A percentile compares a stretch with the other conserved stretches of the same genome.
Evolutionary conservation across 2,888 invertebrate species (phyloP).

Genomic region (Caenorhabditis zanzibari): DNA sequence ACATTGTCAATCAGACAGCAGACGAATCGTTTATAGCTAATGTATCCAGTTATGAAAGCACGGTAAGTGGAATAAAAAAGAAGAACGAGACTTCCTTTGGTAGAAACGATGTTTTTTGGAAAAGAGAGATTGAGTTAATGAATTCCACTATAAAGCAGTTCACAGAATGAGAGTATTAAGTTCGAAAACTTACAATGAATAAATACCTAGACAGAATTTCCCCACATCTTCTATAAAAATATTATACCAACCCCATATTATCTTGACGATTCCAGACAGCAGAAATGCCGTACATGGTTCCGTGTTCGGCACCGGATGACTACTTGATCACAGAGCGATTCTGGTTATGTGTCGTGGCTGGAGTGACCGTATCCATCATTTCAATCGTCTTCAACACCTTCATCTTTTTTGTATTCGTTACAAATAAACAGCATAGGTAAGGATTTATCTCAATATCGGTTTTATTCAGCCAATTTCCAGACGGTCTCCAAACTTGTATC

Average conservation of each 20-base stretch:
- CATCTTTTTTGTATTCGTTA: slow-evolving; percentile 72
- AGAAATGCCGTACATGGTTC: slow-evolving; percentile 10
- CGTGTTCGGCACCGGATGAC: slow-evolving; percentile 57
- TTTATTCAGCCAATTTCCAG: slow-evolving; percentile 44
- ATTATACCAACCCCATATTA: no score
- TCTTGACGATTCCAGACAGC: slow-evolving; percentile 21
- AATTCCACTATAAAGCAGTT: background rate
- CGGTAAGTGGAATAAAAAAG: slow-evolving; percentile 15
- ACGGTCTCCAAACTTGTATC: slow-evolving; percentile 74
- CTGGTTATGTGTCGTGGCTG: slow-evolving; percentile 67
- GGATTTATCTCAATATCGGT: background rate
- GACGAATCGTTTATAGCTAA: slow-evolving; percentile 11
- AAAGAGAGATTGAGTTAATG: background rate
- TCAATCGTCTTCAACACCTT: slow-evolving; percentile 74
- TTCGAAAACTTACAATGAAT: background rate
- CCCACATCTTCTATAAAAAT: no score
- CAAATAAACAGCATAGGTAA: slow-evolving; percentile 73
- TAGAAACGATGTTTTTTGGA: background rate
- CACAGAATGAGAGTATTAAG: background rate
- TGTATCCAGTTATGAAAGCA: slow-evolving; percentile 40
- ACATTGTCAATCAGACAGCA: slow-evolving; percentile 44
- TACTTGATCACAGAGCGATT: slow-evolving; percentile 61
- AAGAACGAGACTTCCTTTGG: background rate
- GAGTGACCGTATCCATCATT: slow-evolving; percentile 67
- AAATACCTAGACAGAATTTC: background rate